Conservation (phyloP, 2,888 invertebrate genomes). For the Drosophila nr. perissopoda region DNA sequence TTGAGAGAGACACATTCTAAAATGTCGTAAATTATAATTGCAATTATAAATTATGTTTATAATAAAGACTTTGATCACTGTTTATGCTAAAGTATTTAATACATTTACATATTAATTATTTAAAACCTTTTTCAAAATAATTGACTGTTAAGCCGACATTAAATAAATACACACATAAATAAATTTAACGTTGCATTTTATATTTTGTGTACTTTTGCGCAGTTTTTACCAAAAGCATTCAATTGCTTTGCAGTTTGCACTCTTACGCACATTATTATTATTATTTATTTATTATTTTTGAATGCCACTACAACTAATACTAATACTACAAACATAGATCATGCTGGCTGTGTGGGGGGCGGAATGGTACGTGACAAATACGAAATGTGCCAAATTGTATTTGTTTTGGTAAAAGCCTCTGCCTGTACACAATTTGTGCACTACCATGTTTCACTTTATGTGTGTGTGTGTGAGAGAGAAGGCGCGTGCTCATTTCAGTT, state of each 20-base stretch:
- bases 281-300: slow-evolving; percentile 5
- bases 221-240: neutral
- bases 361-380: neutral
- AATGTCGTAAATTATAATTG: neutral
- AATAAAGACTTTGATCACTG: neutral
- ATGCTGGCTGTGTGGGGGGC: neutral
- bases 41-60: too few relatives aligned
- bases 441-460: slow-evolving; percentile 1
- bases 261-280: neutral
- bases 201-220: neutral
- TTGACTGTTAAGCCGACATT: neutral
- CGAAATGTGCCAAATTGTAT: slow-evolving; percentile 6
- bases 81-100: too few relatives aligned
- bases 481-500: slow-evolving; percentile 14
- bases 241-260: neutral
- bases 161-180: neutral
- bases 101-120: neutral
- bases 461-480: slow-evolving; percentile 3
- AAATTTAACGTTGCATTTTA: neutral
- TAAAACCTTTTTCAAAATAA: neutral
- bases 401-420: slow-evolving; percentile 30
- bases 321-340: neutral
- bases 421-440: neutral
- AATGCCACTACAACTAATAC: slow-evolving; percentile 13
- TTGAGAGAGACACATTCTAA: neutral